Evolutionary conservation across 2,888 invertebrate genomes (phyloP).

Genomic region (Eupelmus urozonus): DNA sequence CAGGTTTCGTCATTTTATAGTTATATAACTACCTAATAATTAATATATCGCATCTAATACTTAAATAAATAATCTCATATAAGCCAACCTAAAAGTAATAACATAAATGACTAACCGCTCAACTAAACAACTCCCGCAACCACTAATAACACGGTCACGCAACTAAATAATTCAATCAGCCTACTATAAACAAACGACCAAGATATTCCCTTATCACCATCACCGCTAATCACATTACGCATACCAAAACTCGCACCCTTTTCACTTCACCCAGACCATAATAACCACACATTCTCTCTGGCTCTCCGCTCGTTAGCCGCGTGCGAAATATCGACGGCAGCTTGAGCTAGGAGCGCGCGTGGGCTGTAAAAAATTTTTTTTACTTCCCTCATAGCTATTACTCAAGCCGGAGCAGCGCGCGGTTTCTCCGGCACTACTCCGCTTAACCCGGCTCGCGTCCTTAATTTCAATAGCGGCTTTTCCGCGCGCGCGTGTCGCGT

Average conservation of each 20-base stretch:
- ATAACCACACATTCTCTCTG: too few relatives aligned
- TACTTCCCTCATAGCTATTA: constrained; percentile 24
- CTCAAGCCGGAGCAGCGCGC: constrained; percentile 38
- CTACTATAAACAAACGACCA: constrained; percentile 30
- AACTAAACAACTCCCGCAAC: too few relatives aligned
- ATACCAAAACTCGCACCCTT: not conserved
- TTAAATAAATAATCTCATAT: too few relatives aligned
- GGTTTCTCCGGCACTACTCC: too few relatives aligned
- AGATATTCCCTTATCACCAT: constrained; percentile 8
- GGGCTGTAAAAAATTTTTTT: constrained; percentile 41
- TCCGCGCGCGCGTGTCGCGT: constrained; percentile 31
- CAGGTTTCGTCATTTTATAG: too few relatives aligned
- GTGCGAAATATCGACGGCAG: constrained; percentile 57
- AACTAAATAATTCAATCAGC: constrained; percentile 27
- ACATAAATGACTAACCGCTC: too few relatives aligned
- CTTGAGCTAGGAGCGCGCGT: constrained; percentile 37
- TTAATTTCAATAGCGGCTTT: constrained; percentile 52
- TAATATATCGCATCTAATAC: too few relatives aligned
- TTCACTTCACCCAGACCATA: too few relatives aligned
- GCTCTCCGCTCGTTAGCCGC: constrained; percentile 49
- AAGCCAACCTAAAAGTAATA: too few relatives aligned
- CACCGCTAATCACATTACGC: not conserved
- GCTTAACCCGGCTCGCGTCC: constrained; percentile 7
- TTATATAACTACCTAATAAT: too few relatives aligned
- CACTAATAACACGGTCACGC: constrained; percentile 7